Evolutionary conservation across 2,797 vertebrate species (phyloP).

Genomic region (Chelidonichthys spinosus): DNA sequence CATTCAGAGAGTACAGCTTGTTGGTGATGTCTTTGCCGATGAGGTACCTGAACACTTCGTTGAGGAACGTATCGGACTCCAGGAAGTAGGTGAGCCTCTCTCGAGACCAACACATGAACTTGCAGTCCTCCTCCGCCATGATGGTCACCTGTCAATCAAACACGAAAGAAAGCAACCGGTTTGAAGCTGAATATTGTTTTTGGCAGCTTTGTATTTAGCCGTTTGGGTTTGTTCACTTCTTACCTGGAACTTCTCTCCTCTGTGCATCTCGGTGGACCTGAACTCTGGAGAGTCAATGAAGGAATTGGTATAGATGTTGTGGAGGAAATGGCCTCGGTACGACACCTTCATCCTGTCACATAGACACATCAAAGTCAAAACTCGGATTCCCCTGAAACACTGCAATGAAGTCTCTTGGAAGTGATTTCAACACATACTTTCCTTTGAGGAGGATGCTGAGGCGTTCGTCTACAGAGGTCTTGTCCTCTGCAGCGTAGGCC

Average conservation of each 20-base stretch:
- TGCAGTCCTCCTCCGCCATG: conserved; percentile 94
- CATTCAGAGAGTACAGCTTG: conserved; percentile 97
- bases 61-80: conserved; percentile 95
- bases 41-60: conserved; percentile 96
- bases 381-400: background rate
- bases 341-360: conserved; percentile 97
- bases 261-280: conserved; percentile 95
- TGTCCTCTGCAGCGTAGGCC: conserved; percentile 94
- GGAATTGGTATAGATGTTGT: conserved; percentile 97
- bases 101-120: conserved; percentile 95
- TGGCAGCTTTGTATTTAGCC: too few relatives aligned
- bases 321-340: conserved; percentile 96
- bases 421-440: conserved; percentile 86
- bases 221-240: background rate
- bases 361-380: conserved; percentile 19
- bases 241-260: conserved; percentile 98
- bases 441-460: conserved; percentile 98
- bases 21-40: conserved; percentile 99
- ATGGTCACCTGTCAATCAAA: conserved; percentile 89
- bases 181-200: background rate
- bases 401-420: background rate
- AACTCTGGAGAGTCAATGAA: conserved; percentile 99
- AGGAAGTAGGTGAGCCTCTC: conserved; percentile 96
- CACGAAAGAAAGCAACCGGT: background rate
- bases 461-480: conserved; percentile 96